Conservation (phyloP, 1,140 invertebrate species). For the Helicoverpa armigera region DNA sequence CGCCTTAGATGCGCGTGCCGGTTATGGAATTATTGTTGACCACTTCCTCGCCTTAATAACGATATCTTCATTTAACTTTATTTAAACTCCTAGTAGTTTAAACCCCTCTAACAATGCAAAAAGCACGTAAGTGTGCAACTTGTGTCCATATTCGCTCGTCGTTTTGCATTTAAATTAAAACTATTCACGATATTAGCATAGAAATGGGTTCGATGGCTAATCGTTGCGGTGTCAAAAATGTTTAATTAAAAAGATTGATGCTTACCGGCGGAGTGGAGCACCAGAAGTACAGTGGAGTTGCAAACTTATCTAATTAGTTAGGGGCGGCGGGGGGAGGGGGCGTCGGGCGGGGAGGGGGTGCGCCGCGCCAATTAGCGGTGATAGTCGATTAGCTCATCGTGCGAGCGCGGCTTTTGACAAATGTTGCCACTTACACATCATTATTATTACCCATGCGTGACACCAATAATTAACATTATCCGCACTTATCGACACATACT, state of each 20-base stretch:
- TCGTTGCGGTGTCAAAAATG: conserved; percentile 85
- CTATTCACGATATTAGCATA: conserved; percentile 69
- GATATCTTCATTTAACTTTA: neutral
- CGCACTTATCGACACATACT: conserved; percentile 56
- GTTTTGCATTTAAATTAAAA: conserved; percentile 68
- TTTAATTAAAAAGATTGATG: conserved; percentile 87
- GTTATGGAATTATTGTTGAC: no score
- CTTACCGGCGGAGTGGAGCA: conserved; percentile 81
- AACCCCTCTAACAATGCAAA: conserved; percentile 26
- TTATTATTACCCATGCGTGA: conserved; percentile 83
- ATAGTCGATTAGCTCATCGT: conserved; percentile 86
- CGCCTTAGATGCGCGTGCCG: no score
- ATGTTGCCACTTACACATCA: conserved; percentile 83
- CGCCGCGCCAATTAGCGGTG: conserved; percentile 83
- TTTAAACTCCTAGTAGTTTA: conserved; percentile 2
- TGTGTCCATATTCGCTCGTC: conserved; percentile 53
- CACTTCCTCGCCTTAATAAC: no score
- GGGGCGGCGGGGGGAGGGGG: conserved; percentile 59
- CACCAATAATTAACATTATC: conserved; percentile 81
- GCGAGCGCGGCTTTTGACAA: conserved; percentile 85
- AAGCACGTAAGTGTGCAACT: conserved; percentile 26
- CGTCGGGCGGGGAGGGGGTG: conserved; percentile 56
- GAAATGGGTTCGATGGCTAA: conserved; percentile 80
- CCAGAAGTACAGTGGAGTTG: conserved; percentile 85
- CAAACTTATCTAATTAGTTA: conserved; percentile 86